Evolutionary conservation across 1,140 invertebrate genomes (phyloP).

Genomic region (Drosophila subobscura): DNA sequence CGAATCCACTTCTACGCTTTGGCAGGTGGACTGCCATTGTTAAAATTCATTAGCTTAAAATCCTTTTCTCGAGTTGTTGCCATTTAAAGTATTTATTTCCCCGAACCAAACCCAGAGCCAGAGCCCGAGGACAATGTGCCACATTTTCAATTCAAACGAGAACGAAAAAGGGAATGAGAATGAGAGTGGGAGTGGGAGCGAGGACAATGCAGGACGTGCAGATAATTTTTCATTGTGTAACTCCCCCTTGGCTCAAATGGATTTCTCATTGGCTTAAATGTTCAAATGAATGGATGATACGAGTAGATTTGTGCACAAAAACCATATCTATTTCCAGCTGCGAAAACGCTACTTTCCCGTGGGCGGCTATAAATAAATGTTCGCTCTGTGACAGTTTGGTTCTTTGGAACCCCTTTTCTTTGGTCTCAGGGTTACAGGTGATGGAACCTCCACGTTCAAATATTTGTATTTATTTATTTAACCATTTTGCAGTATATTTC

Average conservation of each 20-base stretch:
- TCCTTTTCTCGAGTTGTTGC: constrained; percentile 61
- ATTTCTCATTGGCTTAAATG: constrained; percentile 51
- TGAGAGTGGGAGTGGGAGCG: not conserved
- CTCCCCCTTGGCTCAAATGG: constrained; percentile 27
- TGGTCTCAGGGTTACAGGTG: no score
- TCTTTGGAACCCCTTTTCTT: not conserved
- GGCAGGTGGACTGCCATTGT: constrained; percentile 38
- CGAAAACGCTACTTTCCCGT: constrained; percentile 7
- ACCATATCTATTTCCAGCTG: not conserved
- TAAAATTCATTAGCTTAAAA: constrained; percentile 76
- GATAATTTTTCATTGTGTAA: constrained; percentile 69
- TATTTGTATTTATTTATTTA: constrained; percentile 27
- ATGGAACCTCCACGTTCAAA: not conserved
- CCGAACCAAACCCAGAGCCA: not conserved
- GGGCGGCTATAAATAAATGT: constrained; percentile 45
- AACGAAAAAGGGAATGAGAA: not conserved
- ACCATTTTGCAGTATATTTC: constrained; percentile 21
- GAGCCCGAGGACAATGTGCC: no score
- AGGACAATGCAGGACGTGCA: constrained; percentile 39
- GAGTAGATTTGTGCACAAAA: not conserved
- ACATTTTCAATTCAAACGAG: no score
- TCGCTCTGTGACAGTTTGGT: no score
- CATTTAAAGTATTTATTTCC: constrained; percentile 20
- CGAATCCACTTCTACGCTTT: not conserved
- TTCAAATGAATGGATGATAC: constrained; percentile 36